Base-by-base conservation (phyloP, 2,888 invertebrate species). In the Parnassius smintheus region DNA sequence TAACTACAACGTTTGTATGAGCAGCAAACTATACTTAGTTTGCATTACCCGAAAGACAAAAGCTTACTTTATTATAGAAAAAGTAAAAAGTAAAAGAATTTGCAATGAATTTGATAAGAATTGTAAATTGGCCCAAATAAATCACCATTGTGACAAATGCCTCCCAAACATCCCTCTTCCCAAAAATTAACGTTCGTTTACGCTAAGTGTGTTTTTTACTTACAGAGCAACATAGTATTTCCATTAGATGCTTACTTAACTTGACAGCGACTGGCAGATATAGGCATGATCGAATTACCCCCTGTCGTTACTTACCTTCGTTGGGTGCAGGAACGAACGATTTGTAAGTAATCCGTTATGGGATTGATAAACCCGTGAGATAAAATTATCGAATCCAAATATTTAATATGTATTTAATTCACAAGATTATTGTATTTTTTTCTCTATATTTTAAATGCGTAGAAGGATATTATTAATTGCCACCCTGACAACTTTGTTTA, bases 191-290 rank as follows among this genome's bases (percentile, higher is more conserved):
- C 25, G 41, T 51, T 46, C 44, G 52, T 51, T 48, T 49, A 18
- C 42, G 51, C 45, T 74, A 77, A 70, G 73, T 65, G 66, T 66
- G 72, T 72, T 72, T 71, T 74, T 75, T 75, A 77, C 80, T 80
- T 76, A 49, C 2, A 79, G 72, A 62, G 74, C 77, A 79, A 88
- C 88, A 88, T 76, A 83, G 82, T 82, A 86, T 85, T 83, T 85
- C 88, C 90, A 90, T 88, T 89, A 88, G 83, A 77, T 79, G 74
- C 75, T 76, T 84, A 83, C 82, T 85, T 82, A 79, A 74, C 77
- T 82, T 82, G 86, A 86, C 86, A 83, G 83, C 77, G 74, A 71
- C 72, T 77, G 80, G 72, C 73, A 72, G 77, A 74, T 78, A 73
- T 71, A 76, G 76, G 76, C 81, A 78, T 82, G 85, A 88, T 89